Evolutionary conservation across 2,888 invertebrate genomes (phyloP), one percentile per base, ranked within the genome.

Genomic region (Antitype chi): DNA sequence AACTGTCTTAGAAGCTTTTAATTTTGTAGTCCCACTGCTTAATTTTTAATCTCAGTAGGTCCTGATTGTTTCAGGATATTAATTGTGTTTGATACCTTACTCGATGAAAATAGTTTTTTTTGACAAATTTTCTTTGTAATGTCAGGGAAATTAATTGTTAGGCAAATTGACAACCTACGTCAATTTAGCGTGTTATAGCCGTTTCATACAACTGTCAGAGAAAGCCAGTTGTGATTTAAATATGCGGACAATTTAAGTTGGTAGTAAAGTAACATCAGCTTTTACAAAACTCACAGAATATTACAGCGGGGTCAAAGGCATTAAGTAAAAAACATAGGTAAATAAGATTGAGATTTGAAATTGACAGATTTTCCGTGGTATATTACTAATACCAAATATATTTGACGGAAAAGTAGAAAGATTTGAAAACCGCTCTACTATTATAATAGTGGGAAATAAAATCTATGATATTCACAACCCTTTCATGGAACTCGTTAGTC

Each of bases 381-480:
- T 20, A 60, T 32, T 28, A 20, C 52, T 52, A 23, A 23, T 52
- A 20, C 20, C 20, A 20, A 52, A 52, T 20, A 52, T 32, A 13
- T 6, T 32, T 11, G 6, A 13, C 13, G 11, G 11, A 13, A 23
- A 11, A 32, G 5, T 23, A 23, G 23, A 32, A 60, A 17, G 1
- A 20, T 60, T 60, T 60, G 28, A 60, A 32, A 60, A 60, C 28
- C 20, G 32, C 20, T 28, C 28, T 32, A 32, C 23, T 32, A 60
- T 28, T 11, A 28, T 28, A 49, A 8, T 32, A n/a, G 13, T 25
- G 4, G 6, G 13, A 55, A 62, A 25, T 62, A 53, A 11, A 47
- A 25, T 76, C 43, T 62, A 38, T 15, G 25, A 59, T 49, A 80
- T 38, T 66, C 53, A 9, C 4, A 73, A 74, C 81, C 81, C 47